These are phyloP conservation scores for Mormyrus iriodes DNA, from an alignment of 2,113 vertebrate genomes.

Conservation along the genomic window DNA sequence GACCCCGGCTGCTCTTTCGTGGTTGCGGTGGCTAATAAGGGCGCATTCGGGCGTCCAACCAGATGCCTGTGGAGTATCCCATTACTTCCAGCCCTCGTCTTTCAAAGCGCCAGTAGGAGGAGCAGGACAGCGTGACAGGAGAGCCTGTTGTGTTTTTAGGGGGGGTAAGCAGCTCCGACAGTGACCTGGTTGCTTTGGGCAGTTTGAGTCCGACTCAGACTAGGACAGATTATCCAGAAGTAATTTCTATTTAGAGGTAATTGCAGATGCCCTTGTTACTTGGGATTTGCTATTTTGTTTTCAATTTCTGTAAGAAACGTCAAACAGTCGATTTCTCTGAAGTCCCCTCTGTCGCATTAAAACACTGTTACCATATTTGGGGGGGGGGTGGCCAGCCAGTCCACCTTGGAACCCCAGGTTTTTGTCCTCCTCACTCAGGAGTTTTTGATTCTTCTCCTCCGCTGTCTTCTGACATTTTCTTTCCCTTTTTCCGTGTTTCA, in stretches of 20 bases:
- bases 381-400: neutral
- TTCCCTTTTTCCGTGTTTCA: neutral
- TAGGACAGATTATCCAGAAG: too few relatives aligned
- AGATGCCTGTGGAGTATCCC: neutral
- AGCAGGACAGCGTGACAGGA: neutral
- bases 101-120: neutral
- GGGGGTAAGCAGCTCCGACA: neutral
- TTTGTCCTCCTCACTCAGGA: neutral
- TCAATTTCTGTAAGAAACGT: neutral
- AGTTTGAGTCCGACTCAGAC: neutral
- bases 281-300: neutral
- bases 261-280: neutral
- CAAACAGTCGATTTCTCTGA: neutral
- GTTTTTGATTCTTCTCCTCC: neutral
- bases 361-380: neutral
- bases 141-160: neutral
- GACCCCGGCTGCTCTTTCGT: conserved; percentile 11
- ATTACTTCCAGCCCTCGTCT: neutral
- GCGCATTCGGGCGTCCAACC: neutral
- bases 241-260: neutral
- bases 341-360: neutral
- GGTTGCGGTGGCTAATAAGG: neutral
- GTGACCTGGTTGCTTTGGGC: neutral
- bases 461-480: neutral
- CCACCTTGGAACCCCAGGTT: neutral